These are phyloP conservation scores for Lutjanus campechanus DNA, from an alignment of 2,797 vertebrate species.

Conservation along the genomic window DNA sequence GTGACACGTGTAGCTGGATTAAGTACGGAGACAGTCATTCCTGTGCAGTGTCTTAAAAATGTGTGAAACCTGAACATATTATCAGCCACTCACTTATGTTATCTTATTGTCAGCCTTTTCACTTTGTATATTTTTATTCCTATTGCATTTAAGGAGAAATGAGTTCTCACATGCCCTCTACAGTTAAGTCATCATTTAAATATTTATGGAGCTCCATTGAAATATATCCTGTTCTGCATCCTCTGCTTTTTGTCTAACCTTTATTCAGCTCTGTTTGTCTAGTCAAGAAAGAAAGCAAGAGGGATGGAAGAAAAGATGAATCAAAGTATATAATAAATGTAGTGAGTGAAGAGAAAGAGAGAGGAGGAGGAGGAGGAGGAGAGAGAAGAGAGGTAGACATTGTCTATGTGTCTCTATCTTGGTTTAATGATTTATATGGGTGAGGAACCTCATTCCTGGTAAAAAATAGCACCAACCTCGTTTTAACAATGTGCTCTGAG, in stretches of 20 bases:
- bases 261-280: conserved; percentile 39
- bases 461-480: conserved; percentile 31
- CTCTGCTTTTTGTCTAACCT: not conserved
- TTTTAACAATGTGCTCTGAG: conserved; percentile 56
- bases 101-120: not conserved
- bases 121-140: not conserved
- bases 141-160: not conserved
- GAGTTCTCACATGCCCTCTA: not conserved
- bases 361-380: conserved; percentile 6
- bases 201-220: not conserved
- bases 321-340: conserved; percentile 3
- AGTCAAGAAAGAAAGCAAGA: conserved; percentile 6
- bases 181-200: not conserved
- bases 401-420: conserved; percentile 26
- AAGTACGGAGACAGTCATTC: not conserved
- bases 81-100: not conserved
- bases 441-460: conserved; percentile 38
- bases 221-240: not conserved
- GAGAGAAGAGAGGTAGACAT: not conserved
- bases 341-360: conserved; percentile 16
- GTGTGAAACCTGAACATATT: not conserved
- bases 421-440: conserved; percentile 53
- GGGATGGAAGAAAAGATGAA: conserved; percentile 23
- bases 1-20: not conserved
- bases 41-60: not conserved